Evolutionary conservation across 2,113 vertebrate genomes (phyloP), one percentile per base, ranked within the genome.

Genomic region (Cyrtonyx montezumae): DNA sequence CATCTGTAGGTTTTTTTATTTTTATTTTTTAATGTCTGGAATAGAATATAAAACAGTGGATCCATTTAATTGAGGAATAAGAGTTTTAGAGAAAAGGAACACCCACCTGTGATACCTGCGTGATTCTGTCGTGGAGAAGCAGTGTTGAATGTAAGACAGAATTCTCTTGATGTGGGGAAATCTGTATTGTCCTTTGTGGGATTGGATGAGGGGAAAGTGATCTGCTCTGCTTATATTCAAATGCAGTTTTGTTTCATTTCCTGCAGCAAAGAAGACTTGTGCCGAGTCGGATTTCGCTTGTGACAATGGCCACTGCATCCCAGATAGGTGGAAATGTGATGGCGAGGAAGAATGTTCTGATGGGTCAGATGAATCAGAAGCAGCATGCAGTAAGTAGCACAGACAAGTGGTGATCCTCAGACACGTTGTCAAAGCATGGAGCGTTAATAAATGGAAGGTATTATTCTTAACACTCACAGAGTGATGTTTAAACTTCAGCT

Each of bases 321-420:
- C 98, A 1, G 98, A 98, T 46, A 97, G 98, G 68, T 99, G 99
- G 99, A 99, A 98, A 85, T 99, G 99, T 66, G 99, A 99, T 0
- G 99, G 99, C 3, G 99, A 99, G 76, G 97, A 99, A 6, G 99
- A 99, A 78, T 99, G 99, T 91, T 95, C 98, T 0, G 99, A 99
- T 0, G 99, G 99, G 18, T 99, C 99, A 0, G 99, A 99, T 5
- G 99, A 99, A 94, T 98, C 98, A 0, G 98, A 99, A 84, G 97
- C 98, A 67, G 98, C 98, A 8, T 99, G 99, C 98, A 99, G 99
- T 99, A 97, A 99, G 99, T 98, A 95, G 53, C 78, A 62, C 37
- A 58, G 26, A 67, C 26, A 22, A 71, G 11, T 25, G n/a, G 1
- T 25, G 34, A 20, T 93, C 81, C 40, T 86, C 51, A 46, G 23